A percentile compares a stretch with the other conserved stretches of the same genome.
These are phyloP conservation scores for Rhingia campestris DNA, from an alignment of 2,888 invertebrate species.

Conservation along the genomic window DNA sequence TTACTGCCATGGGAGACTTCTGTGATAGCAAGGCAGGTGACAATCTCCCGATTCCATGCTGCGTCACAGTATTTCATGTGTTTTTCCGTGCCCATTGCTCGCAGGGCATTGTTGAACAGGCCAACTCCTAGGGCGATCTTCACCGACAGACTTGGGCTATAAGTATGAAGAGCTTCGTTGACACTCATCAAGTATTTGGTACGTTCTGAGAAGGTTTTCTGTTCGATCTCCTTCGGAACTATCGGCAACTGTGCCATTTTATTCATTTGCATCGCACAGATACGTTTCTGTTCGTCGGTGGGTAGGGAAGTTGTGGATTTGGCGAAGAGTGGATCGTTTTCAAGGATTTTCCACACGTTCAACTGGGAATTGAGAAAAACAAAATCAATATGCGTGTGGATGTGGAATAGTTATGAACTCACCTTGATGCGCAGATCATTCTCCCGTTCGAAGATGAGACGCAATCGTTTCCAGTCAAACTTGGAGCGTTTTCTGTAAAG, in stretches of 20 bases:
- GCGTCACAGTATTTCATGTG: conserved; percentile 88
- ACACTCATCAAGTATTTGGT: conserved; percentile 89
- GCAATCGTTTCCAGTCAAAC: conserved; percentile 94
- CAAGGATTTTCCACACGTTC: conserved; percentile 90
- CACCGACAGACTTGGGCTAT: conserved; percentile 89
- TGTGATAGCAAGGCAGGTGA: conserved; percentile 94
- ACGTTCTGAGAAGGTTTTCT: conserved; percentile 86
- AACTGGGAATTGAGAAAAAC: conserved; percentile 84
- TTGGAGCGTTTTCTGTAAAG: conserved; percentile 89
- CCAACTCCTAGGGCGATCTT: conserved; percentile 91
- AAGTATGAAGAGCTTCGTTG: conserved; percentile 88
- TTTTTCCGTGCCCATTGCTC: conserved; percentile 89
- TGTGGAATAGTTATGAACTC: conserved; percentile 75
- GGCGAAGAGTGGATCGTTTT: conserved; percentile 91
- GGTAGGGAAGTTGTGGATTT: conserved; percentile 85
- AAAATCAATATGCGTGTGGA: conserved; percentile 11
- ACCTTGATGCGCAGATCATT: conserved; percentile 91
- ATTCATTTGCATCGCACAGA: conserved; percentile 87
- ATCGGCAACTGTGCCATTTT: conserved; percentile 87
- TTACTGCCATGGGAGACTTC: conserved; percentile 98
- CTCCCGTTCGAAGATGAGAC: conserved; percentile 90
- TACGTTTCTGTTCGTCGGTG: conserved; percentile 89
- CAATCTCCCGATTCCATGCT: conserved; percentile 88
- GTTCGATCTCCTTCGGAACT: conserved; percentile 85
- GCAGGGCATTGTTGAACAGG: conserved; percentile 88